phyloP scores from a whole-genome alignment of 2,113 vertebrate genomes.

The Tragelaphus buxtoni region DNA sequence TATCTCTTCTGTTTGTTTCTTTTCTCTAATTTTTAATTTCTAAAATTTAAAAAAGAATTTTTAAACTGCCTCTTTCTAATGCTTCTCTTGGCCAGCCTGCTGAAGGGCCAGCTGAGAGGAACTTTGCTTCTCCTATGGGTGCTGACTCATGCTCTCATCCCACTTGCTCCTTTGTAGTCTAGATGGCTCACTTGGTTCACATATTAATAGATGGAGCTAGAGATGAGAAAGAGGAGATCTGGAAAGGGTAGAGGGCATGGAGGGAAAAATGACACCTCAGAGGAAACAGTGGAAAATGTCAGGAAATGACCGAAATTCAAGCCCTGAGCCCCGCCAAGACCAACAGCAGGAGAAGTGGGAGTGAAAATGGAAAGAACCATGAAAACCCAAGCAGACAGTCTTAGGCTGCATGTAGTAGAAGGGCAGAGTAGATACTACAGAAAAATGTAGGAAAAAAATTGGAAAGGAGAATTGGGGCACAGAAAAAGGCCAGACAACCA shows the following conservation, averaged over 20 bases:
- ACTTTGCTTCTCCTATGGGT: conserved; percentile 8
- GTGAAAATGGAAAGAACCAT: background rate
- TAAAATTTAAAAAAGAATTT: background rate
- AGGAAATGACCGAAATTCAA: conserved; percentile 17
- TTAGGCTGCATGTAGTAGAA: background rate
- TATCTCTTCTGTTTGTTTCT: background rate
- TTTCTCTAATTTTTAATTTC: conserved; percentile 7
- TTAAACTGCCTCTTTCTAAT: background rate
- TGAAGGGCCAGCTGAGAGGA: background rate
- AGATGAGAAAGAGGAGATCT: background rate
- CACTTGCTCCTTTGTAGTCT: background rate
- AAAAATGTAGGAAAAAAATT: background rate
- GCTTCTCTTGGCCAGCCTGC: conserved; percentile 24
- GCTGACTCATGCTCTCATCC: conserved; percentile 38
- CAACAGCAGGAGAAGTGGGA: conserved; percentile 14
- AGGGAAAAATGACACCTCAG: background rate
- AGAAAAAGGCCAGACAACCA: background rate
- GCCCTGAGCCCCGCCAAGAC: background rate
- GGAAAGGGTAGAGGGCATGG: background rate
- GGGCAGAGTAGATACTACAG: background rate
- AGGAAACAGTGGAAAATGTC: background rate
- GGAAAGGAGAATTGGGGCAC: background rate
- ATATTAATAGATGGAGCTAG: background rate
- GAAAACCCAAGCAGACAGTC: background rate
- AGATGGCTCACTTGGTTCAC: background rate